These are phyloP conservation scores for Petrosia ficiformis DNA, from an alignment of 37 sponge, comb jelly and placozoan genomes.

Conservation along the genomic window DNA sequence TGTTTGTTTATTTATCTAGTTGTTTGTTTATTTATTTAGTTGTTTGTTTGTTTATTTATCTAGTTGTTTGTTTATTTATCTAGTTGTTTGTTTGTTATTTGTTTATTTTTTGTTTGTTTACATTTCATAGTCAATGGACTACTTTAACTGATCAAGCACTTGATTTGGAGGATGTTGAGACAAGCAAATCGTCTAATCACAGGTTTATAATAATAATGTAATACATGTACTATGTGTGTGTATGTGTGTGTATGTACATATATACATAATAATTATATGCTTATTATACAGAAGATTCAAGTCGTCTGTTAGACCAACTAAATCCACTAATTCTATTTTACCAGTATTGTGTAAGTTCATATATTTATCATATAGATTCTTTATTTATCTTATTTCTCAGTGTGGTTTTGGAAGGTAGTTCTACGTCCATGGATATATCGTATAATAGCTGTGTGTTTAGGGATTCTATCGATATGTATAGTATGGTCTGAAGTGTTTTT, in stretches of 20 bases:
- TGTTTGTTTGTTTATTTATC: too few relatives aligned
- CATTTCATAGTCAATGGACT: constrained; percentile 39
- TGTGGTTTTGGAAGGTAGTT: constrained; percentile 83
- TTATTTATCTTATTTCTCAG: constrained; percentile 37
- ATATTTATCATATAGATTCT: background rate
- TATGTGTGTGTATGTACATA: constrained; percentile 1
- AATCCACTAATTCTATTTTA: background rate
- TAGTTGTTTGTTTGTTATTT: background rate
- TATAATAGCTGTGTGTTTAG: constrained; percentile 36
- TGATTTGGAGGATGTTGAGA: constrained; percentile 62
- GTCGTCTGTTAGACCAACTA: constrained; percentile 15
- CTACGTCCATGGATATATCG: constrained; percentile 58
- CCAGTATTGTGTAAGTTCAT: constrained; percentile 12
- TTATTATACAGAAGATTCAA: constrained; percentile 23
- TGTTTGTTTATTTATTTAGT: too few relatives aligned
- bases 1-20: background rate
- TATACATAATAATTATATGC: background rate
- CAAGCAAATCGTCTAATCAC: constrained; percentile 25
- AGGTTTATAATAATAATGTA: constrained; percentile 25
- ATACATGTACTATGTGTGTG: background rate
- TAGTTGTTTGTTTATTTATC: too few relatives aligned
- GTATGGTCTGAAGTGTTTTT: constrained; percentile 86
- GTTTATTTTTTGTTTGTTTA: background rate
- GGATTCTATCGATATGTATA: constrained; percentile 67
- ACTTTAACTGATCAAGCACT: constrained; percentile 65